Evolutionary conservation across 2,113 vertebrate species (phyloP).

Genomic region (Xyrauchen texanus): DNA sequence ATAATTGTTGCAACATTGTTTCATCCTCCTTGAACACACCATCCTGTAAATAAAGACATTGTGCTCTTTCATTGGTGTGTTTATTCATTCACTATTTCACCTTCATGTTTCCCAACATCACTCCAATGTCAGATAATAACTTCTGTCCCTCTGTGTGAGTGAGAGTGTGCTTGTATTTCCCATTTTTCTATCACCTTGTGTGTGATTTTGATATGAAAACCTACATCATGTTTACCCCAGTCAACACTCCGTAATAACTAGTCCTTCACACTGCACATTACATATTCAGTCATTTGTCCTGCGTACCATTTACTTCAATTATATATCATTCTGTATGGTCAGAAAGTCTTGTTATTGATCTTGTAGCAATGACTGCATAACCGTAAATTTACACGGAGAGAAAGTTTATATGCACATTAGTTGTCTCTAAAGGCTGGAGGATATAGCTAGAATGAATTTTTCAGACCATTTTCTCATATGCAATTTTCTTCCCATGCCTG

Average conservation of each 20-base stretch:
- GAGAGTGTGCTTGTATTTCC: background rate
- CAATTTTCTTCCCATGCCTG: background rate
- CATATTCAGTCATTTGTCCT: background rate
- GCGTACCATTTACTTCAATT: background rate
- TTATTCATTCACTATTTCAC: conserved; percentile 4
- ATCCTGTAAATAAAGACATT: background rate
- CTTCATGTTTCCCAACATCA: background rate
- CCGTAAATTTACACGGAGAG: background rate
- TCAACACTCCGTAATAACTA: background rate
- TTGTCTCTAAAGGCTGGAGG: background rate
- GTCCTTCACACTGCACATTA: background rate
- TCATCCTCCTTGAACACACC: background rate
- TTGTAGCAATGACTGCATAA: background rate
- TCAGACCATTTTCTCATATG: too few species aligned
- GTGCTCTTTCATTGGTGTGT: background rate
- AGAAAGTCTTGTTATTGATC: background rate
- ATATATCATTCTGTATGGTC: background rate
- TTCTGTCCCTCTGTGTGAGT: background rate
- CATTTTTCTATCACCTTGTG: conserved; percentile 24
- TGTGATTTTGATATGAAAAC: background rate
- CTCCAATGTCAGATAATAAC: background rate
- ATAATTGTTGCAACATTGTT: background rate
- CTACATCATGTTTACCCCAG: background rate
- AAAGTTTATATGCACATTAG: background rate
- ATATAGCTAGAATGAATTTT: too few species aligned